phyloP scores from a whole-genome alignment of 2,888 invertebrate species.

The Lasioglossum leucozonium region DNA sequence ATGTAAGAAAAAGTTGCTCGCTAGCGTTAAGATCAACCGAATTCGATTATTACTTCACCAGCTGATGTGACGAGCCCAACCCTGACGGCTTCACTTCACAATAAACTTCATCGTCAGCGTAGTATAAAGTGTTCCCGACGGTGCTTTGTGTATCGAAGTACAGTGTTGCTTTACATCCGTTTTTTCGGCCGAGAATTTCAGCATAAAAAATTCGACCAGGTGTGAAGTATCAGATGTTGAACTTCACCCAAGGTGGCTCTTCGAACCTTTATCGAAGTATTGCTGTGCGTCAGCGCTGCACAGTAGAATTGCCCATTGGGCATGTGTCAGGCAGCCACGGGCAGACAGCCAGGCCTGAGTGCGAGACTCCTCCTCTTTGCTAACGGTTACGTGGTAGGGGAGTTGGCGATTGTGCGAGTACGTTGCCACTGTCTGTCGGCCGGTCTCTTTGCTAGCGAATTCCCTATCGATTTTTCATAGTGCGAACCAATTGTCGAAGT shows the following conservation, averaged over 20 bases:
- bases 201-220: neutral
- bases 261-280: neutral
- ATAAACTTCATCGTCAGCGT: neutral
- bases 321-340: neutral
- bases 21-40: no score
- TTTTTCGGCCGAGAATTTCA: neutral
- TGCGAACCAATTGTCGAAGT: no score
- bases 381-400: neutral
- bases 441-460: neutral
- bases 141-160: neutral
- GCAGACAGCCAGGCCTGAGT: neutral
- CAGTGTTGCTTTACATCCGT: neutral
- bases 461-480: neutral
- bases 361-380: neutral
- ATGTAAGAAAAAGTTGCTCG: neutral
- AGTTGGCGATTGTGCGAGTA: neutral
- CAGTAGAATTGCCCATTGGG: neutral
- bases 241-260: neutral
- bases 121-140: neutral
- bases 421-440: neutral
- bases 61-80: neutral
- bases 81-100: neutral
- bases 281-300: neutral
- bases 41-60: neutral
- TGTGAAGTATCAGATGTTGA: slow-evolving; percentile 4